Base-by-base conservation (phyloP, 2,113 vertebrate genomes). In the Oncorhynchus keta region DNA sequence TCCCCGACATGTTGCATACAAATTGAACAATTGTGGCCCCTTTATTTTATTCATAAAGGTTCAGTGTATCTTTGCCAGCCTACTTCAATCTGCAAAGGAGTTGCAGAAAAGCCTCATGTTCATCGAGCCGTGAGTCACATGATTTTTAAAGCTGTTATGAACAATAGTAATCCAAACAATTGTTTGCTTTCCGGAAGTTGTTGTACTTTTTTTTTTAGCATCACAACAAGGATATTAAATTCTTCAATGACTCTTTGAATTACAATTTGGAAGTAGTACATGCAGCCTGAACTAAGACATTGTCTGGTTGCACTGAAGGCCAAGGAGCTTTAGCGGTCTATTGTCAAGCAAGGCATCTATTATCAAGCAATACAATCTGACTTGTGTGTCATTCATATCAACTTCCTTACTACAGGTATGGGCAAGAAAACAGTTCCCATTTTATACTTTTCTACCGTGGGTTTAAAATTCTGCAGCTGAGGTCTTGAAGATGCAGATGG, bases 1-100 rank as follows among this genome's bases (percentile, higher is more conserved):
- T 97, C 96, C 97, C 97, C 97, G 93, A 94, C 93, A 95, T 97
- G 96, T 97, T 97, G 95, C 95, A 96, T 99, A 97, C 97, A 98
- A 96, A 98, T 95, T 98, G 97, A 99, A 99, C 97, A 99, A 99
- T 98, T 98, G 96, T 99, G 97, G 97, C 97, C 97, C 97, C 97
- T 99, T 97, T 99, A 98, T 99, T 99, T 98, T 97, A 99, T 99
- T 98, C 95, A 97, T 97, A 98, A 99, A 99, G 97, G 97, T 99
- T 99, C 97, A 99, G 95, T 99, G 97, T 99, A 99, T 99, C 97
- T 98, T 97, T 99, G 97, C 97, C 97, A 98, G 97, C 97, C 97
- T 97, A 99, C 97, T 97, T 96, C 97, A 97, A 95, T 99, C 97
- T 99, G 97, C 97, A 99, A 98, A 96, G 97, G 96, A 98, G 97